Percentiles rank a stretch among this genome's conserved stretches.
Evolutionary conservation across 2,113 vertebrate genomes (phyloP).

Genomic region (Phaethornis superciliosus): DNA sequence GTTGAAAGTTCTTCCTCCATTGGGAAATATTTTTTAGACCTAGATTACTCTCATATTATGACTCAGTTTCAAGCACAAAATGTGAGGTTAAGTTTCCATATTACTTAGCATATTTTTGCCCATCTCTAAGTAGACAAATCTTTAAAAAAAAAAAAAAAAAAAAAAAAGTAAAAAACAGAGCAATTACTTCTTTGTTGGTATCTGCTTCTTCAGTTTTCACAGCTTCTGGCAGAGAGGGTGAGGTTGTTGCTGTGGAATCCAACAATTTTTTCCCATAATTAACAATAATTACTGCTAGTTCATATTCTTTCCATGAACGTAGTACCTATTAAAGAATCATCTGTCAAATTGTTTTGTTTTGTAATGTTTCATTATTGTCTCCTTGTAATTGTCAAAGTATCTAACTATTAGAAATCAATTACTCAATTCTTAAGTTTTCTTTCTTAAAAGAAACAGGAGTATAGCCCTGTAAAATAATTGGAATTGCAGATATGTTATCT

Average conservation of each 20-base stretch:
- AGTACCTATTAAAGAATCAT: slow-evolving; percentile 78
- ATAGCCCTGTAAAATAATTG: neutral
- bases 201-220: neutral
- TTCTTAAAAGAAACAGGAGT: neutral
- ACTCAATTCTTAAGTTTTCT: neutral
- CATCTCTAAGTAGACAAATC: neutral
- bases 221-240: neutral
- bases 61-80: neutral
- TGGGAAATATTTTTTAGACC: neutral
- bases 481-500: neutral
- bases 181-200: slow-evolving; percentile 37
- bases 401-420: neutral
- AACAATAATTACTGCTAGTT: slow-evolving; percentile 80
- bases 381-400: neutral
- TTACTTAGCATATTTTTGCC: neutral
- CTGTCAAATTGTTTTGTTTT: neutral
- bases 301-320: slow-evolving; percentile 78
- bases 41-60: neutral
- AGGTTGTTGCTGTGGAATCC: slow-evolving; percentile 6
- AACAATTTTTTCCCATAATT: slow-evolving; percentile 84
- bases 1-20: neutral
- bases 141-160: neutral
- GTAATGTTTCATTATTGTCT: neutral
- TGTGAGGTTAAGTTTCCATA: neutral
- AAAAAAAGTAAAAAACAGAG: neutral